Evolutionary conservation across 2,888 invertebrate species (phyloP).

Genomic region (Diarsia rubi): DNA sequence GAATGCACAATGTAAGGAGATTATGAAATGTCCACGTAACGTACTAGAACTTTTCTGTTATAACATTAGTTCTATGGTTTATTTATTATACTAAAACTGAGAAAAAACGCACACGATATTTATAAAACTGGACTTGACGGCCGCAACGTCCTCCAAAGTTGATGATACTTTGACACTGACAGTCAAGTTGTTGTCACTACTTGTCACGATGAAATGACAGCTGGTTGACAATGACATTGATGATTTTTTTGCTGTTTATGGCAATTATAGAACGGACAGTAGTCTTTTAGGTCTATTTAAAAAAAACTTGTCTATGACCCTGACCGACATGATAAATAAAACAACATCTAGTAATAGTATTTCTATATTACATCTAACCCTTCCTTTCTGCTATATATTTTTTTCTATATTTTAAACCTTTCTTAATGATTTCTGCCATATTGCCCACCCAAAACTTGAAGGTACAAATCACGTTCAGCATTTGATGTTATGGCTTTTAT

Average conservation of each 20-base stretch:
- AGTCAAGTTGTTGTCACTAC: not conserved
- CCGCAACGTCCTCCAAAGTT: slow-evolving; percentile 23
- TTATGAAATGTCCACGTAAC: slow-evolving; percentile 12
- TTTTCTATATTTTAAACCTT: not conserved
- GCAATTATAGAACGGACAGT: not conserved
- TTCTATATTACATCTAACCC: not conserved
- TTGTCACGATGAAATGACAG: not conserved
- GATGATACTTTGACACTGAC: slow-evolving; percentile 45
- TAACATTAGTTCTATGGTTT: slow-evolving; percentile 2
- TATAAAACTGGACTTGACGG: slow-evolving; percentile 23
- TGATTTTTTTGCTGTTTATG: not conserved
- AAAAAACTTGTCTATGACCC: not conserved
- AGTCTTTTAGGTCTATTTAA: not conserved
- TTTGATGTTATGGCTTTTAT: slow-evolving; percentile 60
- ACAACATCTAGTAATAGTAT: slow-evolving; percentile 8
- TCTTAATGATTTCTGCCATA: slow-evolving; percentile 86
- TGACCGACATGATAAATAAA: slow-evolving; percentile 9
- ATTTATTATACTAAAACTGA: slow-evolving; percentile 3
- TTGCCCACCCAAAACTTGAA: slow-evolving; percentile 93
- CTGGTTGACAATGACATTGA: not conserved
- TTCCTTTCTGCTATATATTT: not conserved
- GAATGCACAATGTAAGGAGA: not conserved
- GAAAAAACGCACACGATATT: slow-evolving; percentile 21
- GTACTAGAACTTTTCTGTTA: slow-evolving; percentile 6
- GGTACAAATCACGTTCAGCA: slow-evolving; percentile 92